Conservation (phyloP, 2,888 invertebrate species). For the Blomia tropicalis region DNA sequence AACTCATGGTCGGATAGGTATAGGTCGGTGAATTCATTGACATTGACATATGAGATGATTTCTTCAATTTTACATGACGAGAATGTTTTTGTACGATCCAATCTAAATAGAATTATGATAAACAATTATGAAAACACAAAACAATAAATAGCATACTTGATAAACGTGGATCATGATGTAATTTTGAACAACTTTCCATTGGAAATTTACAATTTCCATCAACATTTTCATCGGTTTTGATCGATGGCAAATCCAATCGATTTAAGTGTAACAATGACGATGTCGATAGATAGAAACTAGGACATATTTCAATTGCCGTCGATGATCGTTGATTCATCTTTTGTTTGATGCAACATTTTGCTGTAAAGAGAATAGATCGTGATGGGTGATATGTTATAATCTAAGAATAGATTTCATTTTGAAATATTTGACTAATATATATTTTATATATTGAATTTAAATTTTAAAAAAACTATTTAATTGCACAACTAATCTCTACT, state of each 20-base stretch:
- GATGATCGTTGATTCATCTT: no score
- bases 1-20: neutral
- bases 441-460: no score
- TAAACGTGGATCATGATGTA: constrained; percentile 12
- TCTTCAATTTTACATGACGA: constrained; percentile 10
- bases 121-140: neutral
- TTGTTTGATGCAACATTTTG: neutral
- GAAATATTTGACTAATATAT: no score
- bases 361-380: neutral
- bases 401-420: no score
- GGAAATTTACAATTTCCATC: neutral
- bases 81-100: constrained; percentile 14
- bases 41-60: neutral
- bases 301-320: neutral
- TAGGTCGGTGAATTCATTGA: neutral
- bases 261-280: neutral
- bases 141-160: constrained; percentile 1
- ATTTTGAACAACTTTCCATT: neutral
- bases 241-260: neutral
- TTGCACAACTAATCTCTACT: no score
- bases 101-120: neutral
- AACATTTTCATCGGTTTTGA: neutral
- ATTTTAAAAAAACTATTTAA: no score
- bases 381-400: neutral
- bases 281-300: neutral